Conservation (phyloP, 2,113 vertebrate species). For the Gallinago jamesoni region DNA sequence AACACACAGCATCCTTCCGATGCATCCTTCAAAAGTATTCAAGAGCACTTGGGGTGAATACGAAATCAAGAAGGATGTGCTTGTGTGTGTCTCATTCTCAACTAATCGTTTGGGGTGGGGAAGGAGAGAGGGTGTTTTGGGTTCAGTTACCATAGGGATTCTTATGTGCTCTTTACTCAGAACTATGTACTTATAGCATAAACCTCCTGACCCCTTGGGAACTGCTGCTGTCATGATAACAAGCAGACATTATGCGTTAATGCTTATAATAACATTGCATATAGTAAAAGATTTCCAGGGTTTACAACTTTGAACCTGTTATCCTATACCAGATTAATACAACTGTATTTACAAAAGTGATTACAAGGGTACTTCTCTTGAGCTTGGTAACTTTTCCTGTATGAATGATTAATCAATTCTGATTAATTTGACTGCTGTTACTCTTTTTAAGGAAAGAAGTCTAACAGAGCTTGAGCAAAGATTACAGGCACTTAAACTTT, state of each 20-base stretch:
- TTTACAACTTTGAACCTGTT: conserved; percentile 80
- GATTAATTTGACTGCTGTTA: neutral
- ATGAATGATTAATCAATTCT: conserved; percentile 65
- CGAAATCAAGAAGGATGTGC: neutral
- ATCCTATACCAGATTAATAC: conserved; percentile 34
- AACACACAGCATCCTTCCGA: neutral
- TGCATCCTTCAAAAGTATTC: neutral
- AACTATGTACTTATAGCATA: neutral
- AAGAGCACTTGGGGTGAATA: neutral
- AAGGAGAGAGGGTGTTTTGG: neutral
- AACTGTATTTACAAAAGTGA: conserved; percentile 63
- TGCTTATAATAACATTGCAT: conserved; percentile 39
- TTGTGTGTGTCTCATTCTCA: neutral
- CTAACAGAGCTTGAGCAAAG: neutral
- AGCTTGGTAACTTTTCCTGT: conserved; percentile 43
- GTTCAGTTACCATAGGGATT: conserved; percentile 18
- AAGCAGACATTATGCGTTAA: conserved; percentile 18
- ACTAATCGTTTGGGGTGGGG: neutral
- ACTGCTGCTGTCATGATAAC: neutral
- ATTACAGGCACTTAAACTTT: neutral
- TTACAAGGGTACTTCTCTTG: conserved; percentile 32
- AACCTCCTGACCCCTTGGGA: neutral
- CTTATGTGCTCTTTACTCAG: neutral
- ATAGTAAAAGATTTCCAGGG: conserved; percentile 75
- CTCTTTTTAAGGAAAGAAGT: neutral